Evolutionary conservation across 2,113 vertebrate genomes (phyloP), one percentile per base, ranked within the genome.

Genomic region (Neolamprologus sp.): DNA sequence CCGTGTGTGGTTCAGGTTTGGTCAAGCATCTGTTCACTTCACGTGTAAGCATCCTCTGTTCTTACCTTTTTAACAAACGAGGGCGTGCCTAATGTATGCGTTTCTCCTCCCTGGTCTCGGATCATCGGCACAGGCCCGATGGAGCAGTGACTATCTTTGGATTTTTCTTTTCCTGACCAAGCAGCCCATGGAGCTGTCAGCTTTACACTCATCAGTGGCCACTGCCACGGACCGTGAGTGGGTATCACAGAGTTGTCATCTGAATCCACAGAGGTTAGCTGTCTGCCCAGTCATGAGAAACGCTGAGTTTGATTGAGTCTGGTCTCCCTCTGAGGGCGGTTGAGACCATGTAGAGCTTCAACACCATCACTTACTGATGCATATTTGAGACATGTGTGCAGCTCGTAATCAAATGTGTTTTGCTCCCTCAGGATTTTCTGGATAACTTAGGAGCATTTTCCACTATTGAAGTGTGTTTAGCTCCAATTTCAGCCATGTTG

Each of bases 351-450:
- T 4, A 68, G 19, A 68, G 33, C 19, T 68, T 68, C 33, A 37
- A 13, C 30, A 21, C 19, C 6, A 37, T 37, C 19, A 37, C 33
- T 13, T 37, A 2, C 19, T 68, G 30, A 68, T 68, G 33, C 30
- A 5, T 65, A 37, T 65, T 65, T 65, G 17, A 68, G 63, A 68
- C 10, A 0, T 37, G 0, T 7, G 3, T 68, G 60, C 33, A 21
- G 19, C 19, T 68, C 0, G 6, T n/a, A 68, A 68, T 37, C 33
- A 37, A 65, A 35, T 35, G 3, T 65, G 60, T 0, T 65, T n/a
- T 3, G 60, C 6, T 65, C 17, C 60, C 0, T 5, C 60, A 5
- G 60, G 1, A 12, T 65, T 65, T 63, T 33, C 9, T 63, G 28
- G 30, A 63, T 11, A 63, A 63, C 1, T 33, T 33, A 0, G 9